These are phyloP conservation scores for Ooceraea biroi DNA, from an alignment of 1,140 invertebrate species.

Conservation along the genomic window DNA sequence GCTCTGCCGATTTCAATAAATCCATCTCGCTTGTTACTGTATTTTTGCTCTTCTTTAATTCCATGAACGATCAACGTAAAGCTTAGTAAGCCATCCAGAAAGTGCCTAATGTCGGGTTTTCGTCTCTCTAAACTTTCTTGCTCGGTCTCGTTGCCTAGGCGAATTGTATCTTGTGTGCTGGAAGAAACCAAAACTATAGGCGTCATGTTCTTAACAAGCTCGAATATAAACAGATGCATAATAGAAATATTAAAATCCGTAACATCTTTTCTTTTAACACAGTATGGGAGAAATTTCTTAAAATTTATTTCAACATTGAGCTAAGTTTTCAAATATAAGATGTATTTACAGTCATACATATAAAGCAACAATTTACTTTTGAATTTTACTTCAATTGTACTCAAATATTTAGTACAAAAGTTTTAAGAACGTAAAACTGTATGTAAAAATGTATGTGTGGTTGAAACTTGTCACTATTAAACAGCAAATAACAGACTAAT, in stretches of 20 bases:
- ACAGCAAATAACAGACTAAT: conserved; percentile 53
- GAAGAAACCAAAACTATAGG: conserved; percentile 17
- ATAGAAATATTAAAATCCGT: conserved; percentile 10
- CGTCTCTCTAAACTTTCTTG: conserved; percentile 78
- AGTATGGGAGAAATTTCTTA: not conserved
- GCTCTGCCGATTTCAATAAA: conserved; percentile 87
- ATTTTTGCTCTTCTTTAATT: conserved; percentile 90
- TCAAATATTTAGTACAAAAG: not conserved
- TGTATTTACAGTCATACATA: not conserved
- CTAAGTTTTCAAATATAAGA: not conserved
- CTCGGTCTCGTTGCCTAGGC: conserved; percentile 74
- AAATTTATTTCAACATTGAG: not conserved
- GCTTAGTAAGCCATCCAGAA: conserved; percentile 74
- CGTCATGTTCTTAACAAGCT: conserved; percentile 10
- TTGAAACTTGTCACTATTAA: not conserved
- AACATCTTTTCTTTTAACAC: not conserved
- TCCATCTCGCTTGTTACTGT: conserved; percentile 89
- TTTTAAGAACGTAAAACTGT: not conserved
- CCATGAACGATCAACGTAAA: conserved; percentile 90
- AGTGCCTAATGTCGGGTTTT: conserved; percentile 64
- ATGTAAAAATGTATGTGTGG: not conserved
- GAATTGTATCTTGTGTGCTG: conserved; percentile 73
- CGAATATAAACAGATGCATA: not conserved
- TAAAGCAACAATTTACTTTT: not conserved
- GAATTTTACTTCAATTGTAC: too few species aligned